phyloP scores from a whole-genome alignment of 2,797 vertebrate species.

The Austrolebias charrua region DNA sequence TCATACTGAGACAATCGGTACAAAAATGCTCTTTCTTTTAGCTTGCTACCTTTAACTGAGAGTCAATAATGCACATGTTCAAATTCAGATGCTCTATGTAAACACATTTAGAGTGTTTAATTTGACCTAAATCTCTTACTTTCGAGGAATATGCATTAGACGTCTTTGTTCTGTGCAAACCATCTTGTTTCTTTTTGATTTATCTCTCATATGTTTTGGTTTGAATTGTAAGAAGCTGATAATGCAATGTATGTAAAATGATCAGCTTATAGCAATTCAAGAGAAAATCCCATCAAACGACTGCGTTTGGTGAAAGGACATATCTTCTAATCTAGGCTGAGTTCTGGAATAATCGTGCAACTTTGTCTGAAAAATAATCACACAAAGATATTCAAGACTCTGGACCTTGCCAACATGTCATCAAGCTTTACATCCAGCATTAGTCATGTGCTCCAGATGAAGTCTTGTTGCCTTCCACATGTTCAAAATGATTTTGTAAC shows the following conservation, averaged over 20 bases:
- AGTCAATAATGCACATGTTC: conserved; percentile 27
- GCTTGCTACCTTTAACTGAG: conserved; percentile 7
- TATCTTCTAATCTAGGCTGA: no score
- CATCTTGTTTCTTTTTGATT: conserved; percentile 28
- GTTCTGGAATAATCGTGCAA: conserved; percentile 36
- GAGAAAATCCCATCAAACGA: conserved; percentile 47
- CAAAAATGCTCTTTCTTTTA: conserved; percentile 37
- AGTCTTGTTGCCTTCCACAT: conserved; percentile 52
- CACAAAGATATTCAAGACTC: conserved; percentile 30
- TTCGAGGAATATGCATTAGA: conserved; percentile 25
- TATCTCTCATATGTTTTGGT: conserved; percentile 24
- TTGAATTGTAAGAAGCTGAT: conserved; percentile 11
- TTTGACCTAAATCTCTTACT: conserved; percentile 44
- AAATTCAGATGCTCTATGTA: conserved; percentile 42
- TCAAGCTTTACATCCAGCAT: conserved; percentile 48
- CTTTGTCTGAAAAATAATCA: conserved; percentile 42
- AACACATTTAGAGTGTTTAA: conserved; percentile 36
- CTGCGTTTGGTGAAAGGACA: conserved; percentile 16
- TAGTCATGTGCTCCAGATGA: conserved; percentile 48
- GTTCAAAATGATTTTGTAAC: conserved; percentile 37
- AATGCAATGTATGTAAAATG: conserved; percentile 16
- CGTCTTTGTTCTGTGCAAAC: conserved; percentile 29
- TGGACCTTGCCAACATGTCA: conserved; percentile 57
- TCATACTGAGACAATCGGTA: conserved; percentile 58
- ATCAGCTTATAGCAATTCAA: conserved; percentile 32